Percentiles rank a stretch among this genome's conserved stretches.
These are phyloP conservation scores for Lasioglossum albipes DNA, from an alignment of 1,140 invertebrate genomes.

Conservation along the genomic window DNA sequence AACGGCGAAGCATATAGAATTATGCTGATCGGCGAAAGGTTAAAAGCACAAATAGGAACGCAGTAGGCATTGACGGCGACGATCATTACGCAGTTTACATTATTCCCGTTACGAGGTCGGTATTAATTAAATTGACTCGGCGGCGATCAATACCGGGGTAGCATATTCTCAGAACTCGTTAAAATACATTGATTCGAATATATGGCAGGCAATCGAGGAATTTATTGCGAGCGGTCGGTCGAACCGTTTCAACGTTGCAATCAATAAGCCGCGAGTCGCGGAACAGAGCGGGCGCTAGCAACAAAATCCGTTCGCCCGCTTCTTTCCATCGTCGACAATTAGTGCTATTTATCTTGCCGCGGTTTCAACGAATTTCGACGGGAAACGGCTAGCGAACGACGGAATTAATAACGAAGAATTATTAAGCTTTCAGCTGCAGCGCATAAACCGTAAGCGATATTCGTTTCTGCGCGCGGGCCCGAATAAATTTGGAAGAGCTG, in stretches of 20 bases:
- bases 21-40: neutral
- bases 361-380: neutral
- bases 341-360: neutral
- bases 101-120: neutral
- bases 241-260: neutral
- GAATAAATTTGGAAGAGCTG: constrained; percentile 6
- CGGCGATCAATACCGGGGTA: neutral
- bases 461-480: neutral
- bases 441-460: neutral
- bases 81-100: neutral
- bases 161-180: neutral
- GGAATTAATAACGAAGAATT: constrained; percentile 34
- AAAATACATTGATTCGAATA: constrained; percentile 1
- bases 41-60: neutral
- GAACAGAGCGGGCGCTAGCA: neutral
- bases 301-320: neutral
- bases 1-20: no score
- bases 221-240: neutral
- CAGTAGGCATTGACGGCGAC: neutral
- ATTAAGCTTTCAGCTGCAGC: constrained; percentile 3
- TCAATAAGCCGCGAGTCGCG: neutral
- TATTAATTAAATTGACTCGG: constrained; percentile 10
- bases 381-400: neutral
- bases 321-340: neutral
- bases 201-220: neutral